Evolutionary conservation across 1,140 invertebrate genomes (phyloP).

Genomic region (Drosophila ambigua): DNA sequence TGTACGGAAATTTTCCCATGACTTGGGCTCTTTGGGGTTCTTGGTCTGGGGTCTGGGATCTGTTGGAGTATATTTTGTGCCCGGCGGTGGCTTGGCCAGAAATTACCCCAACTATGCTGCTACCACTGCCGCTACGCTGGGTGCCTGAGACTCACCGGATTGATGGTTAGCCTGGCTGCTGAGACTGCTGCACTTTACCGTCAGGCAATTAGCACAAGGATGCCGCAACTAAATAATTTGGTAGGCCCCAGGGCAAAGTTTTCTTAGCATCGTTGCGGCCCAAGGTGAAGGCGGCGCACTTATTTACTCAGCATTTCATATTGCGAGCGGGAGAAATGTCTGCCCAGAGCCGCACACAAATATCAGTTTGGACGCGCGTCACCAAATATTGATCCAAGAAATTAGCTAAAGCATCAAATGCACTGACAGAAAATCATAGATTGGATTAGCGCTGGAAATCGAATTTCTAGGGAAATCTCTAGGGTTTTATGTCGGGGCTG

Average conservation of each 20-base stretch:
- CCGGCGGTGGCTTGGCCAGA: slow-evolving; percentile 78
- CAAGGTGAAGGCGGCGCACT: slow-evolving; percentile 62
- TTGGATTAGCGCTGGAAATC: background rate
- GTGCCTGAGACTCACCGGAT: slow-evolving; percentile 51
- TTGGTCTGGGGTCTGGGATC: slow-evolving; percentile 34
- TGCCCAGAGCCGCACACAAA: slow-evolving; percentile 22
- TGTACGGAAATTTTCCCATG: slow-evolving; percentile 82
- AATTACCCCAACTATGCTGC: slow-evolving; percentile 73
- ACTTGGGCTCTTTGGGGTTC: slow-evolving; percentile 54
- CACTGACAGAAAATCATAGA: slow-evolving; percentile 24
- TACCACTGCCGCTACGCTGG: slow-evolving; percentile 8
- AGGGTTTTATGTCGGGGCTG: no score
- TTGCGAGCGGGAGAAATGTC: slow-evolving; percentile 12
- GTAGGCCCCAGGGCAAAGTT: slow-evolving; percentile 50
- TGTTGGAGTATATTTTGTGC: slow-evolving; percentile 64
- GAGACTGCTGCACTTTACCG: slow-evolving; percentile 71
- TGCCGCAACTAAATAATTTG: slow-evolving; percentile 81
- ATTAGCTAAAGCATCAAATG: slow-evolving; percentile 49
- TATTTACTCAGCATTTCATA: slow-evolving; percentile 57
- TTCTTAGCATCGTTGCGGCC: slow-evolving; percentile 6
- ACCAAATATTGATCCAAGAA: slow-evolving; percentile 64
- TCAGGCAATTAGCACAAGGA: slow-evolving; percentile 80
- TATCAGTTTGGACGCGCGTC: slow-evolving; percentile 67
- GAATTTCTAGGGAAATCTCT: no score
- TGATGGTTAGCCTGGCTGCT: slow-evolving; percentile 63